A percentile compares a stretch with the other conserved stretches of the same genome.
These are phyloP conservation scores for Lepisosteus osseus DNA, from an alignment of 2,113 vertebrate species.

Conservation along the genomic window DNA sequence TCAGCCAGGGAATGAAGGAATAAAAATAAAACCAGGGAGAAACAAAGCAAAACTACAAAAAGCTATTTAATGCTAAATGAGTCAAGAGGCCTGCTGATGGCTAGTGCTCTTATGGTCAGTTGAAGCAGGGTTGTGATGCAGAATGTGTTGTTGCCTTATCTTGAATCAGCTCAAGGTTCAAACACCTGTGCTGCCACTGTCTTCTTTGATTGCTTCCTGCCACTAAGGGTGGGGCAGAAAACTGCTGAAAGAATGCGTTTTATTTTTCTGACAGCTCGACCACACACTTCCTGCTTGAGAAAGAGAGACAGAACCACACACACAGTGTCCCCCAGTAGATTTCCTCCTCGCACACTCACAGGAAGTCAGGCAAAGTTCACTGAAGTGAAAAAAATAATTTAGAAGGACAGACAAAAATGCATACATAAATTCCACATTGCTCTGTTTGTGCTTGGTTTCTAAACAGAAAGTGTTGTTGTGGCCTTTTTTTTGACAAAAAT, in stretches of 20 bases:
- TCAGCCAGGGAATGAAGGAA: too few relatives aligned
- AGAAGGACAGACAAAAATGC: slow-evolving; percentile 13
- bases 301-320: neutral
- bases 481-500: too few relatives aligned
- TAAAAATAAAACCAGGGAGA: too few relatives aligned
- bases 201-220: slow-evolving; percentile 51
- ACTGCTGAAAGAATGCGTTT: neutral
- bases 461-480: neutral
- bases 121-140: slow-evolving; percentile 13
- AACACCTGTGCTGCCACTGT: slow-evolving; percentile 57
- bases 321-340: slow-evolving; percentile 55
- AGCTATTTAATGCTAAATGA: too few relatives aligned
- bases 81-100: too few relatives aligned
- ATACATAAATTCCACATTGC: neutral
- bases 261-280: slow-evolving; percentile 13
- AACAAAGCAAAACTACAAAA: too few relatives aligned
- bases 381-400: slow-evolving; percentile 57
- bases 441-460: slow-evolving; percentile 5
- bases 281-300: slow-evolving; percentile 23
- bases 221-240: slow-evolving; percentile 31
- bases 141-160: slow-evolving; percentile 23
- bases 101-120: slow-evolving; percentile 14
- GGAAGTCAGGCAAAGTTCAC: slow-evolving; percentile 45
- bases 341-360: slow-evolving; percentile 53
- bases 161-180: slow-evolving; percentile 1